Percentiles rank a stretch among this genome's conserved stretches.
Evolutionary conservation across 35 echinoderm and acorn worm genomes (phyloP).

Genomic region (Holothuria glaberrima): DNA sequence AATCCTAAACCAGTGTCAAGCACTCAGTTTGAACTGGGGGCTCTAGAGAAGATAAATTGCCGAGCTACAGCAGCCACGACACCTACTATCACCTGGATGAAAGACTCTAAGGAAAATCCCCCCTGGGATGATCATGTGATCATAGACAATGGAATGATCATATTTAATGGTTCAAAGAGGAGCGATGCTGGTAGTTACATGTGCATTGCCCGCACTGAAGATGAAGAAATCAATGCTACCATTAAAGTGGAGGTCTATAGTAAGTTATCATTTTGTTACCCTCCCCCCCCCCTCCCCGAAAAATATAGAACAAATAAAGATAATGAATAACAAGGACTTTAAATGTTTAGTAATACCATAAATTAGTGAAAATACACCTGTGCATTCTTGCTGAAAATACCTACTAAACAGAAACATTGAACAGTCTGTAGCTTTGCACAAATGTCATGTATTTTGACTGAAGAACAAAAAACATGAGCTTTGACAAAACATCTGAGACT

Average conservation of each 20-base stretch:
- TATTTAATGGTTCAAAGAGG: constrained; percentile 72
- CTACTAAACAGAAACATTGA: too few species aligned
- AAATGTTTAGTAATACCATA: too few species aligned
- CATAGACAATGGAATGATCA: constrained; percentile 49
- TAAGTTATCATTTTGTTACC: constrained; percentile 35
- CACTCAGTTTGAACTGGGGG: constrained; percentile 59
- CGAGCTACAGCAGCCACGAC: constrained; percentile 58
- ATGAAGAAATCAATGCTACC: constrained; percentile 71
- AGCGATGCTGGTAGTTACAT: constrained; percentile 81
- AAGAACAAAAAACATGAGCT: neutral
- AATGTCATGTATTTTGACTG: neutral
- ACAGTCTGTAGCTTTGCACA: too few species aligned
- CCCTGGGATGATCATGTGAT: constrained; percentile 65
- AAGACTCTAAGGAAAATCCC: neutral
- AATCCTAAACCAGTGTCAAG: constrained; percentile 59
- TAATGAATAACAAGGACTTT: too few species aligned
- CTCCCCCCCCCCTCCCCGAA: too few species aligned
- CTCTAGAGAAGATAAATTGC: constrained; percentile 60
- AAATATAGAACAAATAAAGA: too few species aligned
- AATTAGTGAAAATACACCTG: too few species aligned
- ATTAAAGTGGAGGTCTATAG: constrained; percentile 78
- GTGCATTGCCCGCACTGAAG: constrained; percentile 63
- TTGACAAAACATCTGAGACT: too few species aligned
- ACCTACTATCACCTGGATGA: constrained; percentile 65
- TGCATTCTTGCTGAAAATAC: too few species aligned